A percentile compares a stretch with the other conserved stretches of the same genome.
Conservation (phyloP, 1,140 invertebrate species). For the Drosophila bocki region DNA sequence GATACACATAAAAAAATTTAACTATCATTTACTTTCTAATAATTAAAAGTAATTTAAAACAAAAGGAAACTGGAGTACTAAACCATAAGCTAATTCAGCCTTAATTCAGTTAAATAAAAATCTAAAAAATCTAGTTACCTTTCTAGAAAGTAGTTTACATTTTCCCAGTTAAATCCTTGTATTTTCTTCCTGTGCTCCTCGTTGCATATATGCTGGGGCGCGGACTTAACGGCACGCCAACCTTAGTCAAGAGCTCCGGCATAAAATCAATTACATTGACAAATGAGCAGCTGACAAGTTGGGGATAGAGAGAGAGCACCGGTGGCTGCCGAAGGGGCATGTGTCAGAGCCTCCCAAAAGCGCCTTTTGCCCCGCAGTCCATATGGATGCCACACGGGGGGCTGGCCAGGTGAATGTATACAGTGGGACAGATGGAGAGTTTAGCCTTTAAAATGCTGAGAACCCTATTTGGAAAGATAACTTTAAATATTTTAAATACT, state of each 20-base stretch:
- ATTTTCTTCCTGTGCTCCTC: conserved; percentile 7
- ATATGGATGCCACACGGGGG: conserved; percentile 19
- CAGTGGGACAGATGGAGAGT: conserved; percentile 2
- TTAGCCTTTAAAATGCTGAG: not conserved
- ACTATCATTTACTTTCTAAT: not conserved
- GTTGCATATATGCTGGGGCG: not conserved
- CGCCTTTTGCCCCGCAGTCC: conserved; percentile 51
- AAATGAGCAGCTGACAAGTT: conserved; percentile 81
- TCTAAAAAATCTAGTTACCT: rapidly evolving
- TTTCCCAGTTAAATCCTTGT: rapidly evolving
- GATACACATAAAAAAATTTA: conserved; percentile 7
- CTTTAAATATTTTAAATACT: not conserved
- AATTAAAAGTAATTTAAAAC: not conserved
- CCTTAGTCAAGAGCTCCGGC: conserved; percentile 77
- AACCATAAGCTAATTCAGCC: not conserved
- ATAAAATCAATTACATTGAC: conserved; percentile 84
- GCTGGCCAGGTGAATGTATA: conserved; percentile 5
- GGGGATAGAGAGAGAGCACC: conserved; percentile 9
- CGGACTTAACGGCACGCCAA: conserved; percentile 53
- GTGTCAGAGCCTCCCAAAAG: conserved; percentile 69
- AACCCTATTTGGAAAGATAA: no score
- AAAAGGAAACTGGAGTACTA: not conserved
- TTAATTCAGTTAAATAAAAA: not conserved
- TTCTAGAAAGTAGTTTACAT: rapidly evolving
- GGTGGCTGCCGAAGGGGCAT: conserved; percentile 25